These are phyloP conservation scores for Phengaris alcon DNA, from an alignment of 2,888 invertebrate genomes.

Conservation along the genomic window DNA sequence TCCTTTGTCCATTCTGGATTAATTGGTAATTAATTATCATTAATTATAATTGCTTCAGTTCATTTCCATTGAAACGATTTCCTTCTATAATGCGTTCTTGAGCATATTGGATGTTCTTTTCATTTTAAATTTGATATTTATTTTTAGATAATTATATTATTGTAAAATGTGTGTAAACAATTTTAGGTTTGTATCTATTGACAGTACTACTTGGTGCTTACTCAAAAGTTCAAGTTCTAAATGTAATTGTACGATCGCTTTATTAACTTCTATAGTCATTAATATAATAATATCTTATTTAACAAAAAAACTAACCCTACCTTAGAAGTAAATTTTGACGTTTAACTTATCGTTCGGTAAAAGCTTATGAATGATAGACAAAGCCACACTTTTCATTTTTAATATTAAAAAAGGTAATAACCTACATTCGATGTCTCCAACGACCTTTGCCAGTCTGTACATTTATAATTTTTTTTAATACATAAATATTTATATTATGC, in stretches of 20 bases:
- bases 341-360: too few relatives aligned
- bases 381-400: not conserved
- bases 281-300: too few relatives aligned
- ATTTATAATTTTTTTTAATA: not conserved
- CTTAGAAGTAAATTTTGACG: too few relatives aligned
- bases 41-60: constrained; percentile 22
- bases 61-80: not conserved
- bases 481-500: constrained; percentile 12
- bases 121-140: not conserved
- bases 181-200: too few relatives aligned
- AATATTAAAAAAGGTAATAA: not conserved
- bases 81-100: constrained; percentile 3
- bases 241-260: too few relatives aligned
- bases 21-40: constrained; percentile 25
- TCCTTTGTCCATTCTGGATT: constrained; percentile 18
- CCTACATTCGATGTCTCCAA: not conserved
- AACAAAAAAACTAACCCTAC: too few relatives aligned
- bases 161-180: not conserved
- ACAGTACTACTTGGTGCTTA: too few relatives aligned
- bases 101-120: not conserved
- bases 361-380: not conserved
- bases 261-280: too few relatives aligned
- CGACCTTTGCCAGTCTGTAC: not conserved
- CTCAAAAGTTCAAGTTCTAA: too few relatives aligned
- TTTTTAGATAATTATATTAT: not conserved